Evolutionary conservation across 2,888 invertebrate species (phyloP), one percentile per base, ranked within the genome.

Genomic region (Agrotis puta): DNA sequence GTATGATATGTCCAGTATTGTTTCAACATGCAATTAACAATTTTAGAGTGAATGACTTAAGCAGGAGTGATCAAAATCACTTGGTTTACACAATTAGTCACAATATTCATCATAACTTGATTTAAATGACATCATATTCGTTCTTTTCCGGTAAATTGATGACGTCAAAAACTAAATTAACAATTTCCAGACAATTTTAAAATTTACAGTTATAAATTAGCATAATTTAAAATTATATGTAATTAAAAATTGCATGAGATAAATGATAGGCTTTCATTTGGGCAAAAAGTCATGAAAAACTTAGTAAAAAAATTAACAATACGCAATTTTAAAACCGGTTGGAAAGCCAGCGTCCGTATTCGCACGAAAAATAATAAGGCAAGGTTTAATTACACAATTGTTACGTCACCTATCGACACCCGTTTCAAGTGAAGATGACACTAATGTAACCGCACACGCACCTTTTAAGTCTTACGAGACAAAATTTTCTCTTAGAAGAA

Each of bases 291-390:
- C 22, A 24, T 18, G 9, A 54, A 59, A 16, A 48, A 5, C 1
- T 18, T 18, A 18, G 20, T n/a, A 14, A 24, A 43, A 48, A 56
- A 45, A 39, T 47, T 51, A 48, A 79, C 80, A 71, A 78, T 70
- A 56, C 0, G 45, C 51, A 18, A 16, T 78, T 75, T 64, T 33
- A 65, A 72, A 76, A 62, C 27, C n/a, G 43, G 72, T 79, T 68
- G 50, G 79, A 81, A 79, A 81, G 77, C 64, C 3, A 54, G 39
- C n/a, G 67, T 65, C 50, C 24, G 45, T 59, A 68, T 79, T 77
- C 77, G 59, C 81, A 77, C 56, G 81, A 24, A 62, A 43, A 57
- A 64, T 57, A 66, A 66, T 14, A 4, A 53, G 14, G 4, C 13
- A 14, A 39, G 2, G 50, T 3, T 61, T 68, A 68, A 68, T 79